phyloP scores from a whole-genome alignment of 2,113 vertebrate genomes.

The Zosterops pallidus region DNA sequence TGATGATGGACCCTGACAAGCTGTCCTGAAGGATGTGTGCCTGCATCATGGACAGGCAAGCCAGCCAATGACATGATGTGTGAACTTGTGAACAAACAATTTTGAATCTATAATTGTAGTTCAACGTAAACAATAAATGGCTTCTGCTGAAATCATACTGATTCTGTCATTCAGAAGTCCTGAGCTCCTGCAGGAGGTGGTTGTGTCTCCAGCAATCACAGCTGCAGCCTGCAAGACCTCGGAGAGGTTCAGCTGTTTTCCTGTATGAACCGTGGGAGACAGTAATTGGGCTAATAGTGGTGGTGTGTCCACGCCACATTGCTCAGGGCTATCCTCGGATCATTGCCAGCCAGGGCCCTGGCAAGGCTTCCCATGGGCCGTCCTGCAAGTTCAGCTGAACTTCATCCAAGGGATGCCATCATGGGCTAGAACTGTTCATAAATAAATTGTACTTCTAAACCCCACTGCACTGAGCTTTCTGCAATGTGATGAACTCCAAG shows the following conservation, averaged over 20 bases:
- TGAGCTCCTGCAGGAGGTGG: not conserved
- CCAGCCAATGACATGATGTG: no score
- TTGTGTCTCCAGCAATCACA: not conserved
- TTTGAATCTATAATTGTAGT: no score
- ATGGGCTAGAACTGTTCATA: not conserved
- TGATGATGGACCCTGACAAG: no score
- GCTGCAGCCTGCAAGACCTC: not conserved
- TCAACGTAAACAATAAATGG: no score
- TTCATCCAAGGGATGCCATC: not conserved
- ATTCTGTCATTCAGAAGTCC: no score
- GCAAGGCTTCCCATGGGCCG: not conserved
- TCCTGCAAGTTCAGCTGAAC: not conserved
- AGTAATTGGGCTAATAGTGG: not conserved
- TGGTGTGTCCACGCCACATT: not conserved
- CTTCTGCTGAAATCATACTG: no score
- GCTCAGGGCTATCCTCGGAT: not conserved
- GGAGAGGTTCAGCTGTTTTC: not conserved
- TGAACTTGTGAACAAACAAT: no score
- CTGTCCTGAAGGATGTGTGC: no score
- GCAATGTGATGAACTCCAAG: not conserved
- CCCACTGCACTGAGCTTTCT: not conserved
- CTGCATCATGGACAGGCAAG: no score
- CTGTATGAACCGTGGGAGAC: slow-evolving; percentile 5
- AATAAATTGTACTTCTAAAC: not conserved
- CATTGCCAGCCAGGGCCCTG: not conserved